These are phyloP conservation scores for Arbacia lixula DNA, from an alignment of 53 echinoderm and acorn worm species.

Conservation along the genomic window DNA sequence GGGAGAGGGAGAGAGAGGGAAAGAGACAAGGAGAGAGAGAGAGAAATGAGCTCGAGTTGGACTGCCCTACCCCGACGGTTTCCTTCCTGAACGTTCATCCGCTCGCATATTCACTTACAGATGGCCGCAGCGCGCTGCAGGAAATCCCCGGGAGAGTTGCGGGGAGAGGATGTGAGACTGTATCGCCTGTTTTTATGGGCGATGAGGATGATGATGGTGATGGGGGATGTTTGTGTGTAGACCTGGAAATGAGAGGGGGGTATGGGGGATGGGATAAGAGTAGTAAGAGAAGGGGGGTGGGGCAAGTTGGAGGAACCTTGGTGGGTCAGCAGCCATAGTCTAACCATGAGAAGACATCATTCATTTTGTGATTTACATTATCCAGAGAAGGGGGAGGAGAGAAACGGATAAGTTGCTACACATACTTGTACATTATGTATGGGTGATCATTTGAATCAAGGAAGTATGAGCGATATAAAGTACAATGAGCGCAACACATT, in stretches of 20 bases:
- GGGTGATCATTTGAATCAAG: too few relatives aligned
- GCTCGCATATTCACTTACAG: conserved; percentile 60
- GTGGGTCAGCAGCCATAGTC: too few relatives aligned
- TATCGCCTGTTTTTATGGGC: conserved; percentile 43
- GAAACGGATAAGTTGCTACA: too few relatives aligned
- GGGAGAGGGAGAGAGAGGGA: background rate
- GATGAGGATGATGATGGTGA: conserved; percentile 45
- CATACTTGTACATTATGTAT: too few relatives aligned
- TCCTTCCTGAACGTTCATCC: conserved; percentile 62
- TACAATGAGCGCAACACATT: too few relatives aligned
- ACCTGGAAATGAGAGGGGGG: conserved; percentile 29
- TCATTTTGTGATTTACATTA: too few relatives aligned
- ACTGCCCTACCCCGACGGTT: conserved; percentile 57
- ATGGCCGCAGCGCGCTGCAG: conserved; percentile 56
- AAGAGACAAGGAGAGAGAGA: background rate
- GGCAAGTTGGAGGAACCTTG: too few relatives aligned
- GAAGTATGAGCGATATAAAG: too few relatives aligned
- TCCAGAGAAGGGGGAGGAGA: too few relatives aligned
- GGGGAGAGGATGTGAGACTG: conserved; percentile 62
- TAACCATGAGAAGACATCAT: too few relatives aligned
- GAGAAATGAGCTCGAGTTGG: conserved; percentile 31
- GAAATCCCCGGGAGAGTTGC: conserved; percentile 63
- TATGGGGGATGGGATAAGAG: too few relatives aligned
- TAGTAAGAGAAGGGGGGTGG: too few relatives aligned
- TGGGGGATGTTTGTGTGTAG: conserved; percentile 30